These are phyloP conservation scores for Synergus itoensis DNA, from an alignment of 2,888 invertebrate genomes.

Conservation along the genomic window DNA sequence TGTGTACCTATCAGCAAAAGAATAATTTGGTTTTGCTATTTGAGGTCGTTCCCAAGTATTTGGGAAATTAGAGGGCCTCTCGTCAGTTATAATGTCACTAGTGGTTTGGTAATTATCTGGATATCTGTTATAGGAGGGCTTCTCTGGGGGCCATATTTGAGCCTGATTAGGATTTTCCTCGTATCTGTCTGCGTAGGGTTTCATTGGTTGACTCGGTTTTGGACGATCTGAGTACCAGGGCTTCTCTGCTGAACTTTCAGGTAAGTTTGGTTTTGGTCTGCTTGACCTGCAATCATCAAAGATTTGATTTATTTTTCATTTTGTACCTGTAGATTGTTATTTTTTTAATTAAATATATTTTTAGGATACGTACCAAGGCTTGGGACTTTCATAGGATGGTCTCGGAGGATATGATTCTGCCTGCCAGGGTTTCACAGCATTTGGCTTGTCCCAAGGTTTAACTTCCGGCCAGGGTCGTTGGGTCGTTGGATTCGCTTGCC, in stretches of 20 bases:
- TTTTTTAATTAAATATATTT: not conserved
- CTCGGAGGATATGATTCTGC: conserved; percentile 66
- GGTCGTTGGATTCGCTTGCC: conserved; percentile 82
- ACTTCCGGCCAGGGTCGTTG: conserved; percentile 74
- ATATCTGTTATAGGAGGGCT: conserved; percentile 76
- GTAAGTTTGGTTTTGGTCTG: conserved; percentile 70
- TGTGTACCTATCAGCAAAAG: conserved; percentile 59
- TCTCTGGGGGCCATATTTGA: conserved; percentile 77
- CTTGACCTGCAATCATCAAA: conserved; percentile 64
- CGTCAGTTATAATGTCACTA: conserved; percentile 80
- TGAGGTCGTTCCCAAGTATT: conserved; percentile 69
- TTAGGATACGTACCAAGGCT: conserved; percentile 64
- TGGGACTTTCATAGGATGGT: conserved; percentile 66
- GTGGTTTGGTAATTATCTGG: conserved; percentile 69
- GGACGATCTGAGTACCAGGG: conserved; percentile 61
- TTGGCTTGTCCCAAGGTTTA: conserved; percentile 73
- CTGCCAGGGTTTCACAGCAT: conserved; percentile 70
- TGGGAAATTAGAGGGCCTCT: conserved; percentile 80
- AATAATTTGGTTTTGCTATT: conserved; percentile 60
- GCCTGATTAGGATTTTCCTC: conserved; percentile 66
- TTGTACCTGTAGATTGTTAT: not conserved
- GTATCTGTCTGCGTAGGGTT: conserved; percentile 64
- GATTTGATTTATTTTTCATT: not conserved
- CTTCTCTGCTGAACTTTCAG: conserved; percentile 61
- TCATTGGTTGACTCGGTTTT: conserved; percentile 42